phyloP scores from a whole-genome alignment of 2,888 invertebrate species.

The Amiota mariae region DNA sequence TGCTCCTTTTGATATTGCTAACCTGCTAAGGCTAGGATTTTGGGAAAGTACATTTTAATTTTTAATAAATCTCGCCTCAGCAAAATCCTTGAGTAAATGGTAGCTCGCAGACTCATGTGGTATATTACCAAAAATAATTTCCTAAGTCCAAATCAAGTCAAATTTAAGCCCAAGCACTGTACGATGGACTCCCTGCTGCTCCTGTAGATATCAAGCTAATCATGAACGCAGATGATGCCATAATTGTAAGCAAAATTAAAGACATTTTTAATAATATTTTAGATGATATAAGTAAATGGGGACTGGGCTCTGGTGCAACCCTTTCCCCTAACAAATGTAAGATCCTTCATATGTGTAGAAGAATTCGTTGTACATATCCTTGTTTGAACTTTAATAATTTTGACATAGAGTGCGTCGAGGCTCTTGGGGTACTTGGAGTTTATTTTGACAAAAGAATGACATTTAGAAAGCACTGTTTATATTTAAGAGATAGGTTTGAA shows the following conservation, averaged over 20 bases:
- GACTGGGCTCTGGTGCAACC: slow-evolving; percentile 22
- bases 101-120: no score
- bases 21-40: no score
- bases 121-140: no score
- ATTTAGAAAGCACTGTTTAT: slow-evolving; percentile 26
- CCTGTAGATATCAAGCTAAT: slow-evolving; percentile 29
- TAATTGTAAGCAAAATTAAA: slow-evolving; percentile 27
- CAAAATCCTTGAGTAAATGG: no score
- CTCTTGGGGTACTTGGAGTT: no score
- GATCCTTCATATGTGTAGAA: slow-evolving; percentile 31
- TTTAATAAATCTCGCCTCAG: no score
- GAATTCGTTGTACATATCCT: slow-evolving; percentile 17
- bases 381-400: neutral
- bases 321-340: slow-evolving; percentile 33
- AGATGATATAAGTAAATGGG: slow-evolving; percentile 16
- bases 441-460: slow-evolving; percentile 30
- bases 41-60: no score
- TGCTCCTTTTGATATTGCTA: no score
- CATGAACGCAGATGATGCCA: slow-evolving; percentile 33
- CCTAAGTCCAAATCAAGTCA: no score
- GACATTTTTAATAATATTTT: slow-evolving; percentile 18
- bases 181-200: neutral
- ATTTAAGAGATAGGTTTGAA: slow-evolving; percentile 31
- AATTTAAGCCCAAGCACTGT: no score
- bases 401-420: no score